Evolutionary conservation across 2,888 invertebrate species (phyloP).

Genomic region (Ectemnius lituratus): DNA sequence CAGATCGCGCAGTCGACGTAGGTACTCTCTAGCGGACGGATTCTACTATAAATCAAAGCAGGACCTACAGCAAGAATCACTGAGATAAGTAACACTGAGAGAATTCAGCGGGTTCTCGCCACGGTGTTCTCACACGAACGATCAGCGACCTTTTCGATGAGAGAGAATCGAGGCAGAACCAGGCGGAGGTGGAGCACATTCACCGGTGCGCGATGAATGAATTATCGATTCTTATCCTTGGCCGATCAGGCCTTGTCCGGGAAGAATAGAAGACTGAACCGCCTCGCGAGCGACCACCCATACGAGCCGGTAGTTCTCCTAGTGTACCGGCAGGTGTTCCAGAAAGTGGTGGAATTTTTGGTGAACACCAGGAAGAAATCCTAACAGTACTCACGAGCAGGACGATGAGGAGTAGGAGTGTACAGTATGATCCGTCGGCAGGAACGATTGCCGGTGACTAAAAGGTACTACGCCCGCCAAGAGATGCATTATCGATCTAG

Average conservation of each 20-base stretch:
- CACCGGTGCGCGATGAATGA: slow-evolving; percentile 19
- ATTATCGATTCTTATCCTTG: slow-evolving; percentile 25
- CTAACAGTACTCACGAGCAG: slow-evolving; percentile 23
- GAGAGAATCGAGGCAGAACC: slow-evolving; percentile 1
- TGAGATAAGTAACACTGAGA: neutral
- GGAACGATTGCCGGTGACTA: slow-evolving; percentile 65
- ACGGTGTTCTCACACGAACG: neutral
- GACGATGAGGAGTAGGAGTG: slow-evolving; percentile 28
- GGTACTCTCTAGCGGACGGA: neutral
- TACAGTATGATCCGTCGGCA: slow-evolving; percentile 34
- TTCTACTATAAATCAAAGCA: neutral
- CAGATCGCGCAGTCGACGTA: neutral
- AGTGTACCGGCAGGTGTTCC: too few species aligned
- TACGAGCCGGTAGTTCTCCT: neutral
- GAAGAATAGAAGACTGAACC: neutral
- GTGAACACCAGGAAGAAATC: neutral
- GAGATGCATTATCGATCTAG: slow-evolving; percentile 75
- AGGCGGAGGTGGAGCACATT: slow-evolving; percentile 1
- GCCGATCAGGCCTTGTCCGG: slow-evolving; percentile 6
- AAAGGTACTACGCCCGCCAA: slow-evolving; percentile 68
- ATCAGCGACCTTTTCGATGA: neutral
- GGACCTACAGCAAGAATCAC: neutral
- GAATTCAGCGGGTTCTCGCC: neutral
- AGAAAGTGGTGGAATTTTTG: neutral
- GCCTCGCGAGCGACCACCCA: neutral